Evolutionary conservation across 92 coral and sea anemone genomes (phyloP).

Genomic region (Porites cylindrica): DNA sequence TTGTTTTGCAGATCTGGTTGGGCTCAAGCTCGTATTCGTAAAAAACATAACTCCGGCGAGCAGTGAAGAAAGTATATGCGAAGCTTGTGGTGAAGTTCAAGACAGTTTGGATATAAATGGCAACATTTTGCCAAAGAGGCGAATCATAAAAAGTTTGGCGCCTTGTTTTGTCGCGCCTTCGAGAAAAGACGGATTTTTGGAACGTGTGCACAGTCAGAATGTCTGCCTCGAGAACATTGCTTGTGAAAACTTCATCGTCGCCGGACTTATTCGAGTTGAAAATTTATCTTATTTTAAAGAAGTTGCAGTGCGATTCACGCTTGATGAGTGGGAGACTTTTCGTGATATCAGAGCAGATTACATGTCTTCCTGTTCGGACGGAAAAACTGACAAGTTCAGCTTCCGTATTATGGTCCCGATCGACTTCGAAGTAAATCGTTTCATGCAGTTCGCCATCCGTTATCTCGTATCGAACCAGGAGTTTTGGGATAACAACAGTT

Average conservation of each 20-base stretch:
- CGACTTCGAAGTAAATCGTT: conserved; percentile 51
- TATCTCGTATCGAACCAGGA: conserved; percentile 62
- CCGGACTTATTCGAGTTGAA: conserved; percentile 76
- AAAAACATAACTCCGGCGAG: conserved; percentile 72
- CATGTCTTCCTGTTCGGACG: conserved; percentile 79
- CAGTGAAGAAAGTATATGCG: conserved; percentile 61
- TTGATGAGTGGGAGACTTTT: conserved; percentile 67
- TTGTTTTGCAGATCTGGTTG: conserved; percentile 73
- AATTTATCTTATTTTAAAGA: conserved; percentile 77
- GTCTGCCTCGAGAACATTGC: conserved; percentile 76
- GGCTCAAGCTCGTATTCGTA: conserved; percentile 60
- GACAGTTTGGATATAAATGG: conserved; percentile 16
- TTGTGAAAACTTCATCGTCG: conserved; percentile 71
- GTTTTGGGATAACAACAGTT: conserved; percentile 79
- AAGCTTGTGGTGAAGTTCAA: not conserved
- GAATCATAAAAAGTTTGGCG: not conserved
- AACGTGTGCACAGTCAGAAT: conserved; percentile 36
- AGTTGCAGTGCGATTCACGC: conserved; percentile 81
- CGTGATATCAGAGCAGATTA: conserved; percentile 81
- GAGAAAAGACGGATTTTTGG: conserved; percentile 13
- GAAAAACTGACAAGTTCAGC: conserved; percentile 80
- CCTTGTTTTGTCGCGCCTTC: conserved; percentile 39
- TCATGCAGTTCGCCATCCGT: conserved; percentile 75
- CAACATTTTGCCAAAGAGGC: conserved; percentile 9
- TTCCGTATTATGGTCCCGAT: conserved; percentile 74